Evolutionary conservation across 2,113 vertebrate genomes (phyloP), one percentile per base, ranked within the genome.

Genomic region (Rostratula benghalensis): DNA sequence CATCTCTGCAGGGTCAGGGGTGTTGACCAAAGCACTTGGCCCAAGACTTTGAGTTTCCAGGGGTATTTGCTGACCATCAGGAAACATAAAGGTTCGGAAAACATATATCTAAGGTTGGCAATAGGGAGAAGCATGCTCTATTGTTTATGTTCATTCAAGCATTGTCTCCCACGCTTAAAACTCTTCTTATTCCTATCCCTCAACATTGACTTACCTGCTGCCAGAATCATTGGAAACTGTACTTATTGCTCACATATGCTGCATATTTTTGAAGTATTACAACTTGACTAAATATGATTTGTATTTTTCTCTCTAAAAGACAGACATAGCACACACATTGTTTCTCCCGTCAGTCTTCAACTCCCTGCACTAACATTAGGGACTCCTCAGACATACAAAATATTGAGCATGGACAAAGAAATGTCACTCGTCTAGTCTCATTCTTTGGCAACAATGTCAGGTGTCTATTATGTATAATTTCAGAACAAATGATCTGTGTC

Each of bases 101-200:
- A 35, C 0, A 0, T 13, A 24, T 7, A 43, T 54, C 31, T 25
- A 4, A 33, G 7, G 4, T 30, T 87, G 7, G 14, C 22, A 70
- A 18, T 0, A 17, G 37, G 5, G 5, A 6, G 35, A 60, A 77
- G 2, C 15, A 39, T 43, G 18, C 2, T 75, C 3, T 3, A 3
- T 33, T 28, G 69, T 64, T 70, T 71, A 6, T 1, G 4, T 46
- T 87, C 5, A 13, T 63, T 87, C 27, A 68, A 59, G 7, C 11
- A 30, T 43, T 71, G 10, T 39, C 33, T 59, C 8, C 22, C 13
- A 31, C 13, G 7, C 13, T 78, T 68, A 70, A 45, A 84, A 46
- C 8, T 81, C 8, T 61, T 67, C 7, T 18, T 64, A 23, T 39
- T 91, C 12, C 13, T 64, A 6, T 51, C 8, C 7, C 27, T 60